Evolutionary conservation across 2,113 vertebrate genomes (phyloP), one percentile per base, ranked within the genome.

Genomic region (Siniperca chuatsi): DNA sequence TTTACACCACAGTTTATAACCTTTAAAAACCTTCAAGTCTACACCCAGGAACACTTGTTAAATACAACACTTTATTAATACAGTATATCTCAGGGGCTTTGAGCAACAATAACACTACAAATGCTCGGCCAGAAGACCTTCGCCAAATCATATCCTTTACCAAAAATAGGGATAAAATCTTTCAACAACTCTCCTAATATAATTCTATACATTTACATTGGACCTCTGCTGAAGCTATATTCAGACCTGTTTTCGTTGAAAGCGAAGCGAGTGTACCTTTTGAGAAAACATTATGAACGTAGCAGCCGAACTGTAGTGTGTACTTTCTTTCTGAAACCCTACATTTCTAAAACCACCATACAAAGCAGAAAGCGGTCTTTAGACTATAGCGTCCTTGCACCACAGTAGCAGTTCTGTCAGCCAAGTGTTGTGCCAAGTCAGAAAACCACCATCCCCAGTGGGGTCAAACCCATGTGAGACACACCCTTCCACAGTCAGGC

Each of bases 401-500:
- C 82, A 85, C 91, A 89, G 90, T 81, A 89, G 89, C 91, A 89
- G 73, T 73, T 89, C 89, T 90, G 70, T 81, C 86, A 83, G 90
- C 90, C 92, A 90, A 92, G 89, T 89, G 92, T 89, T 90, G 85
- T 91, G 89, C 90, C 91, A 90, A 92, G 92, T 91, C 88, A 90
- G 79, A 93, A 91, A 94, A 91, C 92, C 93, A 77, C 91, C 60
- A 10, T 88, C 80, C 80, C 80, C 75, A 66, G 85, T 78, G 79
- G 90, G 90, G 85, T 92, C 81, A 83, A 72, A 69, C 76, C 87
- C 79, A 90, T 76, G 80, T 66, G 87, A 85, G 92, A 72, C 93
- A 93, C 93, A 66, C 94, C 94, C 93, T 89, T 88, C 87, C 82
- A 79, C 81, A 75, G 74, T 64, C 83, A 80, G 82, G 80, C 90